phyloP scores from a whole-genome alignment of 2,797 vertebrate species.

The Limnodromus scolopaceus region DNA sequence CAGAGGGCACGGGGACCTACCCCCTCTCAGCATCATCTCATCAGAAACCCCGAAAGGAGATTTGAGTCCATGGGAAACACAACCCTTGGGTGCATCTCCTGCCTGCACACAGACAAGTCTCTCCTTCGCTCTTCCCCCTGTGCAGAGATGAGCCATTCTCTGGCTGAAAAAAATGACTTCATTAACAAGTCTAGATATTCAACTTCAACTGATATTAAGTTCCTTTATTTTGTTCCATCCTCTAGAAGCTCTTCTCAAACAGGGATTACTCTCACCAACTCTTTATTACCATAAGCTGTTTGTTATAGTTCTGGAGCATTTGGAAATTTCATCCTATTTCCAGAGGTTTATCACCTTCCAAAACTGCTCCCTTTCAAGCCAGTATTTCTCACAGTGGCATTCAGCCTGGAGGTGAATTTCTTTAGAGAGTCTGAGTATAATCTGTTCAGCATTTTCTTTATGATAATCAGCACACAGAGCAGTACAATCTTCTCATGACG shows the following conservation, averaged over 20 bases:
- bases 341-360: conserved; percentile 21
- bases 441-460: background rate
- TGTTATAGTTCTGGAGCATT: background rate
- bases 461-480: background rate
- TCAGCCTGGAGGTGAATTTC: conserved; percentile 25
- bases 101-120: background rate
- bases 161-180: background rate
- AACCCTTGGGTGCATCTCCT: background rate
- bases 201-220: background rate
- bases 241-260: background rate
- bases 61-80: background rate
- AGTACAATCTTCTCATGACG: background rate
- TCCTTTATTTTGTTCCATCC: background rate
- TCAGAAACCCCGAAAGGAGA: background rate
- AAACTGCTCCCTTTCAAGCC: conserved; percentile 15
- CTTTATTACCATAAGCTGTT: conserved; percentile 12
- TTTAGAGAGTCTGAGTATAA: background rate
- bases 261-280: background rate
- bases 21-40: background rate
- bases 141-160: background rate
- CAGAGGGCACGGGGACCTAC: background rate
- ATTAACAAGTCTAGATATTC: background rate
- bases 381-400: background rate
- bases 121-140: background rate
- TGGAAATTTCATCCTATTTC: conserved; percentile 5